A percentile compares a stretch with the other conserved stretches of the same genome.
phyloP scores from a whole-genome alignment of 1,140 invertebrate species.

The Cydia amplana region DNA sequence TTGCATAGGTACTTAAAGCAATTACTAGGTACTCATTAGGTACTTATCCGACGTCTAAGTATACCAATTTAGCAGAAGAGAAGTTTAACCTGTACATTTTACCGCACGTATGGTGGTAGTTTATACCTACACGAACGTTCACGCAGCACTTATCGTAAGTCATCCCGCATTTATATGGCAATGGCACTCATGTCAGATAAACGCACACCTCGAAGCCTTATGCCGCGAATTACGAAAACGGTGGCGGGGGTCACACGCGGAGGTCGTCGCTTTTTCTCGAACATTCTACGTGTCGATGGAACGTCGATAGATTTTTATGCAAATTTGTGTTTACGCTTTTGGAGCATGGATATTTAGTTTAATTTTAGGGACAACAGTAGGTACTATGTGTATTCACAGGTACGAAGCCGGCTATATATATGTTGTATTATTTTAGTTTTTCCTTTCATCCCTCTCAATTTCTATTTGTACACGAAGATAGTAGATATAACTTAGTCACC shows the following conservation, averaged over 20 bases:
- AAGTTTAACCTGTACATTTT: neutral
- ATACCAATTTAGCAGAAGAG: no score
- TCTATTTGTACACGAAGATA: no score
- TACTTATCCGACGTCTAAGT: neutral
- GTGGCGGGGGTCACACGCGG: neutral
- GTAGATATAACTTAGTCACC: no score
- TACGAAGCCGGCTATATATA: no score
- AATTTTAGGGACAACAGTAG: neutral
- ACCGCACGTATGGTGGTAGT: neutral
- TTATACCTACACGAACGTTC: neutral
- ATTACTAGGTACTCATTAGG: neutral
- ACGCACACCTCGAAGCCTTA: constrained; percentile 10
- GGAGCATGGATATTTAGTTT: neutral
- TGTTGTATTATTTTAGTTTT: no score
- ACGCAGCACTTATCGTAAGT: constrained; percentile 28
- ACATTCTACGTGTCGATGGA: neutral
- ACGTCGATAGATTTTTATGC: constrained; percentile 20
- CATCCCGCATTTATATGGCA: constrained; percentile 25
- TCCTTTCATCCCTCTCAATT: no score
- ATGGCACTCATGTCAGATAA: constrained; percentile 22
- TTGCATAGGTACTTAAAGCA: neutral
- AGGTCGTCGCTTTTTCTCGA: constrained; percentile 5
- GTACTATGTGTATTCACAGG: no score
- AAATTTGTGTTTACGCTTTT: constrained; percentile 29
- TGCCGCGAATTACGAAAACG: constrained; percentile 13